phyloP scores from a whole-genome alignment of 37 sponge, comb jelly and placozoan species.

The Diacarnus erythraeanus region DNA sequence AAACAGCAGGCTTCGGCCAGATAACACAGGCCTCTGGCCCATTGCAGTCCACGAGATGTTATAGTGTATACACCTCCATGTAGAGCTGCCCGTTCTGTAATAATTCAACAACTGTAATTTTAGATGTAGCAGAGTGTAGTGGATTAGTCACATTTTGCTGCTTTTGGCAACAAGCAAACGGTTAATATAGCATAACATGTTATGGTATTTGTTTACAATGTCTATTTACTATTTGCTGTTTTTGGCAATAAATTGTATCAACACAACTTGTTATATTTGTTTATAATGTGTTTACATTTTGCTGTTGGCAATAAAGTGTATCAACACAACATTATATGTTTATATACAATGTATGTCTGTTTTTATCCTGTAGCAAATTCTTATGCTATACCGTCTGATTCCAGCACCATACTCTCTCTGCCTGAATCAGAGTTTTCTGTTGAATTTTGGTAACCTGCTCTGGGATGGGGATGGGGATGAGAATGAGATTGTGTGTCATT shows the following conservation, averaged over 20 bases:
- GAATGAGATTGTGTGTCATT: not conserved
- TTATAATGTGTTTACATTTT: not conserved
- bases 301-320: not conserved
- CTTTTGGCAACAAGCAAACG: no score
- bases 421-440: conserved; percentile 24
- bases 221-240: not conserved
- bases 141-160: no score
- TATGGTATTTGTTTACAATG: no score
- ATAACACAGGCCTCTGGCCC: no score
- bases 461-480: not conserved
- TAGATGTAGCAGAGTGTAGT: no score
- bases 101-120: no score
- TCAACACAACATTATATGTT: not conserved
- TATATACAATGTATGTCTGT: not conserved
- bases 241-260: not conserved
- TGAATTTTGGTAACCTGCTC: not conserved
- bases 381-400: not conserved
- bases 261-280: no score
- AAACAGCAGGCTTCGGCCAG: no score
- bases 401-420: conserved; percentile 21
- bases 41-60: no score
- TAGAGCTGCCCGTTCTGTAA: no score
- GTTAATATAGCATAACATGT: no score
- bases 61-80: no score
- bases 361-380: not conserved